phyloP scores from a whole-genome alignment of 2,888 invertebrate genomes.

The Bibio marci region DNA sequence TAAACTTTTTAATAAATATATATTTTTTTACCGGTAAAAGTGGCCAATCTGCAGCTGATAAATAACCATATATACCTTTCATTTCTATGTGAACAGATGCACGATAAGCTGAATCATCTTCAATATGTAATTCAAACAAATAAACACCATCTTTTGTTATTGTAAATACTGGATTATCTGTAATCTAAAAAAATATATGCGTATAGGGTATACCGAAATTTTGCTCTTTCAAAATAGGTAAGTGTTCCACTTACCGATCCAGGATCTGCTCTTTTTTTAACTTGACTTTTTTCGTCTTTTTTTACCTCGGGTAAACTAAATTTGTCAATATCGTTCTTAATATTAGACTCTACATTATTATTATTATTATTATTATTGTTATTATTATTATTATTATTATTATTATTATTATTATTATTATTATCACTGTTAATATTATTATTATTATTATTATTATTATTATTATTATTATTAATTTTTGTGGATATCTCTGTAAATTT shows the following conservation, averaged over 20 bases:
- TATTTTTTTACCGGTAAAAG: slow-evolving; percentile 61
- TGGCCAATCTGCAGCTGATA: slow-evolving; percentile 83
- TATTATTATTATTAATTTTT: too few relatives aligned
- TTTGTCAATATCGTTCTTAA: not conserved
- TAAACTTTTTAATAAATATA: too few relatives aligned
- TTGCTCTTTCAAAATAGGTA: too few relatives aligned
- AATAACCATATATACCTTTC: slow-evolving; percentile 58
- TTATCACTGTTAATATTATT: too few relatives aligned
- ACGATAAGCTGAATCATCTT: slow-evolving; percentile 32
- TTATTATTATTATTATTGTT: too few relatives aligned
- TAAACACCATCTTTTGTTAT: slow-evolving; percentile 57
- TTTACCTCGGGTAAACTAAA: too few relatives aligned
- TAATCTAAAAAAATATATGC: slow-evolving; percentile 9
- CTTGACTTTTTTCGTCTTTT: too few relatives aligned
- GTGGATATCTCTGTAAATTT: not conserved
- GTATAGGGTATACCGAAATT: not conserved
- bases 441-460: too few relatives aligned
- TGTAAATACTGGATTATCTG: slow-evolving; percentile 35
- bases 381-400: too few relatives aligned
- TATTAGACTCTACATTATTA: not conserved
- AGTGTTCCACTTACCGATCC: too few relatives aligned
- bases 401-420: too few relatives aligned
- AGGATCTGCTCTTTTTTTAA: too few relatives aligned
- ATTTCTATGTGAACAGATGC: slow-evolving; percentile 52
- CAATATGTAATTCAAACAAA: slow-evolving; percentile 36